Percentiles rank a stretch among this genome's conserved stretches.
These are phyloP conservation scores for Mormyrops attenuatus DNA, from an alignment of 2,797 vertebrate species.

Conservation along the genomic window DNA sequence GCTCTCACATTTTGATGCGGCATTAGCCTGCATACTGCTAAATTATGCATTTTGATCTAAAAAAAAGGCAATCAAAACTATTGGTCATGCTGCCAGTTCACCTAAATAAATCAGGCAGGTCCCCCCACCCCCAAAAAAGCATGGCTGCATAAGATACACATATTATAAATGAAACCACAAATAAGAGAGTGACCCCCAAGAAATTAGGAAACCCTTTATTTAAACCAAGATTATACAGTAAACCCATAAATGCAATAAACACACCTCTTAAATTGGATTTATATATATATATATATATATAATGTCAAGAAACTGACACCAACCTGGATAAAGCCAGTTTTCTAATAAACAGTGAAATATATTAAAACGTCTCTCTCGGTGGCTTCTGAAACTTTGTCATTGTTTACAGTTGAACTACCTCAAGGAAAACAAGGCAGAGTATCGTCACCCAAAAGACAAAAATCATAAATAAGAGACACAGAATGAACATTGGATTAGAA, in stretches of 20 bases:
- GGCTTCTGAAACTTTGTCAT: neutral
- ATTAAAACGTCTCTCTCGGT: slow-evolving; percentile 15
- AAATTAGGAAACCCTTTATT: slow-evolving; percentile 46
- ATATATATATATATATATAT: slow-evolving; percentile 9
- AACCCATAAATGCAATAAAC: slow-evolving; percentile 38
- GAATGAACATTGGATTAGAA: slow-evolving; percentile 19
- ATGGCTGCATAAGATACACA: neutral
- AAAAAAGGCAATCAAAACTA: no score
- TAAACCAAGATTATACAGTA: slow-evolving; percentile 43
- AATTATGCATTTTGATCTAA: neutral
- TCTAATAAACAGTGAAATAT: slow-evolving; percentile 28
- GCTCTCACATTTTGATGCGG: no score
- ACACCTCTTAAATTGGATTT: slow-evolving; percentile 21
- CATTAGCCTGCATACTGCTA: neutral
- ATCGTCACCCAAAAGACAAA: slow-evolving; percentile 14
- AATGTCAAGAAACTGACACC: slow-evolving; percentile 23
- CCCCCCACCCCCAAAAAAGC: neutral
- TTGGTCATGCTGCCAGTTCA: neutral
- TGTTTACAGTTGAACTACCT: slow-evolving; percentile 5
- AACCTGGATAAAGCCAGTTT: neutral
- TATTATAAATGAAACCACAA: neutral
- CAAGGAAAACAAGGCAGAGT: slow-evolving; percentile 7
- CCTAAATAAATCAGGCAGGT: neutral
- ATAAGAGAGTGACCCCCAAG: neutral
- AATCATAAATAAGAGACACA: slow-evolving; percentile 20